Evolutionary conservation across 1,140 invertebrate genomes (phyloP).

Genomic region (Lepidurus apus): DNA sequence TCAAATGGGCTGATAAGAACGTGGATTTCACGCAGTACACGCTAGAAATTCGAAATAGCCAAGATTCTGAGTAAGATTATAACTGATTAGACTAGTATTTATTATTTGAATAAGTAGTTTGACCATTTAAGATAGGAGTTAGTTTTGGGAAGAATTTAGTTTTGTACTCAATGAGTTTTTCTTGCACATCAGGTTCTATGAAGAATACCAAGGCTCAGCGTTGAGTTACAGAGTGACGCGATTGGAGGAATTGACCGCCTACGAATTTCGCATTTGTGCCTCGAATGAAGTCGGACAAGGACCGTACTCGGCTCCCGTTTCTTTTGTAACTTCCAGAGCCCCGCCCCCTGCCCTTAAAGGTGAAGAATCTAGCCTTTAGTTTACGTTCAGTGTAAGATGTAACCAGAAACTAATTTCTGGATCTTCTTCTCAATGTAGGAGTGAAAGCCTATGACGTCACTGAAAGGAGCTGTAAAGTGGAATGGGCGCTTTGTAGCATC

Average conservation of each 20-base stretch:
- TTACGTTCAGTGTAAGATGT: slow-evolving; percentile 46
- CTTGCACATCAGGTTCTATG: slow-evolving; percentile 53
- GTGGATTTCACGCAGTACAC: slow-evolving; percentile 63
- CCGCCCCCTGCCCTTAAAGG: slow-evolving; percentile 70
- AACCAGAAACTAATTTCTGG: slow-evolving; percentile 37
- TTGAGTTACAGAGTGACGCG: slow-evolving; percentile 71
- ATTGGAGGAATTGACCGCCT: slow-evolving; percentile 67
- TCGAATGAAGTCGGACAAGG: slow-evolving; percentile 76
- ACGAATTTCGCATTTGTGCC: slow-evolving; percentile 75
- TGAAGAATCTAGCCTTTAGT: slow-evolving; percentile 39
- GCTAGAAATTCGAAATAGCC: slow-evolving; percentile 66
- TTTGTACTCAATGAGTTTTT: slow-evolving; percentile 23
- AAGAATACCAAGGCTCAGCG: slow-evolving; percentile 69
- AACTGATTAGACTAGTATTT: neutral
- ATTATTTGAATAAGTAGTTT: too few species aligned
- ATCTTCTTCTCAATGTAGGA: slow-evolving; percentile 41
- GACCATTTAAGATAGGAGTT: too few species aligned
- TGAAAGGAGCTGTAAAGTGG: slow-evolving; percentile 47
- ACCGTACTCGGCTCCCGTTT: slow-evolving; percentile 61
- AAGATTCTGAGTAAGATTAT: slow-evolving; percentile 50
- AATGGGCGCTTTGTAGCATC: slow-evolving; percentile 50
- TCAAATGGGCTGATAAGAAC: slow-evolving; percentile 74
- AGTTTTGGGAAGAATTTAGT: neutral
- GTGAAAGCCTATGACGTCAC: slow-evolving; percentile 53
- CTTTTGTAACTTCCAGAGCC: slow-evolving; percentile 65